Evolutionary conservation across 2,113 vertebrate genomes (phyloP), one percentile per base, ranked within the genome.

Genomic region (Grammomys dolichurus): DNA sequence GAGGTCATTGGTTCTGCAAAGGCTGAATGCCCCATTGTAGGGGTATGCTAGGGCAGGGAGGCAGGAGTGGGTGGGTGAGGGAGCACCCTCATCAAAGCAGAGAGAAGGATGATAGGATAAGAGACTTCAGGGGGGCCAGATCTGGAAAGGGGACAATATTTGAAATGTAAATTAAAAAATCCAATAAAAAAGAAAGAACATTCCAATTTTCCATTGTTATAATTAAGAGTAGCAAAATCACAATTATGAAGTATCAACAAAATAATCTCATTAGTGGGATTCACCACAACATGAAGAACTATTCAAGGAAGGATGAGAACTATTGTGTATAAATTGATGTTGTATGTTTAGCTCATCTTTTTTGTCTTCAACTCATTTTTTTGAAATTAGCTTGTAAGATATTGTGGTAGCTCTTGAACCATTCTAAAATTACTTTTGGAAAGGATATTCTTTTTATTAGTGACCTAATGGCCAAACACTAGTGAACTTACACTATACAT

Each of bases 331-430:
- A 26, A 13, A 40, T 26, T 60, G 11, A 40, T 60, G 22, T 16
- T 60, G 14, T 28, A 82, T 12, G 60, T 7, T 87, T 60, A 82
- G 46, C 13, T 36, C 24, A 9, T 80, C 56, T 72, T 89, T 80
- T 20, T 33, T 80, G 51, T 92, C 0, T 73, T 91, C 31, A 90
- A 46, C 22, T 75, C 31, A 70, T 76, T 48, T 96, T 86, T 76
- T 14, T 96, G 22, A 87, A 87, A 90, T 89, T 95, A 78, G 36
- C 19, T 67, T 91, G 1, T 91, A 87, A 84, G 12, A 77, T 20
- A 31, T 26, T 84, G 26, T 82, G 73, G 67, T 80, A 58, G 70
- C n/a, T 33, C 31, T 94, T 80, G 65, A 48, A 80, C 10, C 58
- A 58, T 7, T 11, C 65, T 70, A 82, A 76, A 88, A 5, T 89